phyloP scores from a whole-genome alignment of 2,888 invertebrate genomes.

The Drosophila crucigera region DNA sequence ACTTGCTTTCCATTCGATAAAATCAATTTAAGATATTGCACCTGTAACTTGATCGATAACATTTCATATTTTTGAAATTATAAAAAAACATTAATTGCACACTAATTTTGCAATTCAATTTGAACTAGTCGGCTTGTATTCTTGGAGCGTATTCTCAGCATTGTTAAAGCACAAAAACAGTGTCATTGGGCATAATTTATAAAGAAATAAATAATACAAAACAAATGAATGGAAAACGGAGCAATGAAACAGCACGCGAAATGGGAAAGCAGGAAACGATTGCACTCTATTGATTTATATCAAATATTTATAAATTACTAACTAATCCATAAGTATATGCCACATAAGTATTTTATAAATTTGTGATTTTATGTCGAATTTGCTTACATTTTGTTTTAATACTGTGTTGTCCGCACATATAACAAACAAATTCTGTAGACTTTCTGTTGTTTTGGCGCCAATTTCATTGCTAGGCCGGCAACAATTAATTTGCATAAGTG shows the following conservation, averaged over 20 bases:
- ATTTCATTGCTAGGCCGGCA: constrained; percentile 23
- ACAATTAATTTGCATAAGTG: constrained; percentile 47
- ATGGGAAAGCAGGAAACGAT: constrained; percentile 62
- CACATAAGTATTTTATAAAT: background rate
- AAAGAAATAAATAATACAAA: constrained; percentile 11
- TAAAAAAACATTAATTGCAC: background rate
- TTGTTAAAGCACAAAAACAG: constrained; percentile 23
- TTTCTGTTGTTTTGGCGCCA: constrained; percentile 45
- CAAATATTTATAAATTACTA: constrained; percentile 20
- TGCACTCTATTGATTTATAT: constrained; percentile 29
- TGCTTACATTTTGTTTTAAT: constrained; percentile 36
- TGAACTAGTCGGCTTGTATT: constrained; percentile 14
- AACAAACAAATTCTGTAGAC: constrained; percentile 24
- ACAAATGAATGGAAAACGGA: constrained; percentile 31
- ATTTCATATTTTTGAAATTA: background rate
- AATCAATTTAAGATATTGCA: background rate
- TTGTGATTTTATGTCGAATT: background rate
- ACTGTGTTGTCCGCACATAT: constrained; percentile 8
- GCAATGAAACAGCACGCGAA: constrained; percentile 49
- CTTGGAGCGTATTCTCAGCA: constrained; percentile 38
- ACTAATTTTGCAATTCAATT: constrained; percentile 11
- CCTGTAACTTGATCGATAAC: background rate
- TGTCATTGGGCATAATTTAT: constrained; percentile 12
- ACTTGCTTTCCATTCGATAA: background rate
- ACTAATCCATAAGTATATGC: background rate